Percentiles rank a stretch among this genome's conserved stretches.
These are phyloP conservation scores for Agonum fuliginosum DNA, from an alignment of 2,888 invertebrate genomes.

Conservation along the genomic window DNA sequence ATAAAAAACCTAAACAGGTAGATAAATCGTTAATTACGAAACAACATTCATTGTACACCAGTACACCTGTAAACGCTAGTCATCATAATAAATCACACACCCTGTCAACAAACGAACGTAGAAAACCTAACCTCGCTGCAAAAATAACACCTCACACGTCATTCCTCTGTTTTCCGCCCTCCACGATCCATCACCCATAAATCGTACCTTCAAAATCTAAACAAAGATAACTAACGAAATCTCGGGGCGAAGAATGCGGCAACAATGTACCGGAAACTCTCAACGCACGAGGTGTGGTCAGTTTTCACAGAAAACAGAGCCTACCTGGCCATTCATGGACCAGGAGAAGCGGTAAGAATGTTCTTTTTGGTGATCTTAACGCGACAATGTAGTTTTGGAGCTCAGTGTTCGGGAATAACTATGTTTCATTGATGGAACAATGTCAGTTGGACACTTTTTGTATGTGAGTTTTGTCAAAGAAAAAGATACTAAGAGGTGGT, in stretches of 20 bases:
- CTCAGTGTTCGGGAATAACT: constrained; percentile 33
- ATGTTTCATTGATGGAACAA: constrained; percentile 51
- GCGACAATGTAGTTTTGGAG: constrained; percentile 27
- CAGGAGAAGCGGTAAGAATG: constrained; percentile 19
- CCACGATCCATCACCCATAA: constrained; percentile 44
- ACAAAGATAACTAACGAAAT: constrained; percentile 56
- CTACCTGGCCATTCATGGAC: constrained; percentile 45
- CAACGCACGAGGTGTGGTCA: constrained; percentile 53
- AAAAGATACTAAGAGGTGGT: constrained; percentile 12
- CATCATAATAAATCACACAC: constrained; percentile 48
- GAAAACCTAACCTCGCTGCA: background rate
- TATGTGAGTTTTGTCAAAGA: constrained; percentile 5
- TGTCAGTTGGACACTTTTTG: constrained; percentile 30
- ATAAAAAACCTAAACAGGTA: constrained; percentile 29
- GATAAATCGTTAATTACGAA: constrained; percentile 42
- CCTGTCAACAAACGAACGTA: constrained; percentile 14
- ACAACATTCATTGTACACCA: constrained; percentile 35
- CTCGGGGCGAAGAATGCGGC: constrained; percentile 23
- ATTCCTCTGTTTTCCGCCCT: background rate
- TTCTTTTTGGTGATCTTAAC: constrained; percentile 43
- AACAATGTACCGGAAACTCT: no score
- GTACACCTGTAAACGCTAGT: constrained; percentile 39
- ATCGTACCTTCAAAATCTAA: constrained; percentile 44
- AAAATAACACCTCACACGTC: constrained; percentile 43
- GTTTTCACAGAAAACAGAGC: constrained; percentile 48